Evolutionary conservation across 2,113 vertebrate genomes (phyloP).

Genomic region (Cacatua alba): DNA sequence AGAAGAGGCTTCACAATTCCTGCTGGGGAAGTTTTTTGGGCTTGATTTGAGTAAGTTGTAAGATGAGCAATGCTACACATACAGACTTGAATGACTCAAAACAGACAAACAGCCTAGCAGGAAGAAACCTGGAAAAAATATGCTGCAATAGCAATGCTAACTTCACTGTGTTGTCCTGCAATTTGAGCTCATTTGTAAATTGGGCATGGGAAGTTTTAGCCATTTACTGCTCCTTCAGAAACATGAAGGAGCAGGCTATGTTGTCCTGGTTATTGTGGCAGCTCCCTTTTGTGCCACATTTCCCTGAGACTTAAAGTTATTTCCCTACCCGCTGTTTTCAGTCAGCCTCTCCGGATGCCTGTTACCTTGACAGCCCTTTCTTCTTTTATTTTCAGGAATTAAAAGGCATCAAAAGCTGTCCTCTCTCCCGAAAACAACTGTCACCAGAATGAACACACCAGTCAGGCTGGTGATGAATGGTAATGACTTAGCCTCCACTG

Average conservation of each 20-base stretch:
- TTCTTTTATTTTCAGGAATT: constrained; percentile 46
- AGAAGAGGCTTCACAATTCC: not conserved
- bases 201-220: not conserved
- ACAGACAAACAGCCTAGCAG: not conserved
- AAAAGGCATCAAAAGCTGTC: constrained; percentile 52
- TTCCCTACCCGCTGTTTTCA: constrained; percentile 49
- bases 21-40: not conserved
- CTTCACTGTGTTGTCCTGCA: not conserved
- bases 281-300: constrained; percentile 41
- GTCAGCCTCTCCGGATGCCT: not conserved
- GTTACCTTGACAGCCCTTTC: constrained; percentile 52
- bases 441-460: constrained; percentile 50
- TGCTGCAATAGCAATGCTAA: not conserved
- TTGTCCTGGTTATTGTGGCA: constrained; percentile 16
- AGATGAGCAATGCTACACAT: not conserved
- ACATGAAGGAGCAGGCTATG: not conserved
- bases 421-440: constrained; percentile 43
- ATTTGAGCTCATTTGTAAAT: not conserved
- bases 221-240: not conserved
- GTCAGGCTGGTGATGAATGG: constrained; percentile 12
- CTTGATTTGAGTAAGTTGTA: not conserved
- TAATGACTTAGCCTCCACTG: constrained; percentile 24
- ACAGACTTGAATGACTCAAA: not conserved
- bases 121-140: not conserved
- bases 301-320: constrained; percentile 35